Evolutionary conservation across 2,113 vertebrate species (phyloP), one percentile per base, ranked within the genome.

Genomic region (Tragelaphus imberbis): DNA sequence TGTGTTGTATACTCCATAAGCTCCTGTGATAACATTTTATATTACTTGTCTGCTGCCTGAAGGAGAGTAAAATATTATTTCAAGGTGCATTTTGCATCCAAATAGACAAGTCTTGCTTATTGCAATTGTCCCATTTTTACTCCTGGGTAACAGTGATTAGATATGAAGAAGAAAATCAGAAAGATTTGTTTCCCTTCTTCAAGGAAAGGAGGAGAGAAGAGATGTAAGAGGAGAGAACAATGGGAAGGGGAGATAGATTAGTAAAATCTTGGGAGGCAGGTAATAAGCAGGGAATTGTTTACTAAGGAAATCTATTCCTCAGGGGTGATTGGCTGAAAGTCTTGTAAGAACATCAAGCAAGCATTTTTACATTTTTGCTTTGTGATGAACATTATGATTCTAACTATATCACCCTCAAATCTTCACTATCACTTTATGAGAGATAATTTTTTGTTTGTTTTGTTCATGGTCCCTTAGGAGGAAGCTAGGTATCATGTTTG

Each of bases 1-100:
- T 93, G 28, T 91, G 61, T 80, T 93, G 51, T 89, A 87, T 95
- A 87, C 61, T 65, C 91, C 82, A 89, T 93, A 93, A 97, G 91
- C 61, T 98, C 23, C 89, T 80, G 7, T 77, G 95, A 94, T 95
- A 97, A 89, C 68, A 91, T 97, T 97, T 97, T 91, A 94, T 93
- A 97, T 97, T 97, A 86, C 91, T 93, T 95, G 86, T 93, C 68
- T 97, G 77, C 49, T 91, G 91, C 89, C 93, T 91, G 61, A 97
- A 97, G 95, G 89, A 97, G 86, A 86, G 33, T 36, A 84, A 96
- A 86, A 49, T 84, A 88, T 16, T 95, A 49, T 95, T 95, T 97
- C 93, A 94, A 94, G 81, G 81, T 95, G 82, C n/a, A 58, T 96
- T 98, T 89, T 98, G 51, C 87, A 97, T 91, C 84, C 17, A 88